A percentile compares a stretch with the other conserved stretches of the same genome.
These are phyloP conservation scores for Uromys caudimaculatus DNA, from an alignment of 2,797 vertebrate species.

Conservation along the genomic window DNA sequence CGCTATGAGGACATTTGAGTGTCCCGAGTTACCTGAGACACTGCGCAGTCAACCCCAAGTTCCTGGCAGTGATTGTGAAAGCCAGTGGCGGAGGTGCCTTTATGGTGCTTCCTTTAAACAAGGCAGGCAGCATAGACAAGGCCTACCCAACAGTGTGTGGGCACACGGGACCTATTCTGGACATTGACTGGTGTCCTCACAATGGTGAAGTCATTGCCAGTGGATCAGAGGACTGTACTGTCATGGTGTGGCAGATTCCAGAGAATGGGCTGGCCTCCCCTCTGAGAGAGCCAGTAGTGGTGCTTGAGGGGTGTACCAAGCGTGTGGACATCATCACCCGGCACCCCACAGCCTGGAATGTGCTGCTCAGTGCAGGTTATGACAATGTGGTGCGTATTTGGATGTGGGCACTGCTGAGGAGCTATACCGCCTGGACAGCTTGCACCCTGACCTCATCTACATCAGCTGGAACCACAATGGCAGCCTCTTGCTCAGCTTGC, in stretches of 20 bases:
- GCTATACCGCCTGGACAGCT: constrained; percentile 92
- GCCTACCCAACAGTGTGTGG: constrained; percentile 94
- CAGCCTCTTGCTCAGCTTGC: constrained; percentile 93
- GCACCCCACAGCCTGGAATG: constrained; percentile 95
- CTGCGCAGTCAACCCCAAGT: constrained; percentile 94
- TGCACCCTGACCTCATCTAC: constrained; percentile 97
- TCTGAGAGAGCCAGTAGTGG: constrained; percentile 93
- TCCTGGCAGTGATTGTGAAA: constrained; percentile 94
- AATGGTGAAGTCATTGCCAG: constrained; percentile 95
- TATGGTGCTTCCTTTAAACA: constrained; percentile 93
- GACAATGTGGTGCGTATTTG: constrained; percentile 96
- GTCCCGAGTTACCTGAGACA: constrained; percentile 96
- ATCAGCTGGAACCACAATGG: constrained; percentile 95
- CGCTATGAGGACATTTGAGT: constrained; percentile 96
- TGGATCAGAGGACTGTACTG: constrained; percentile 94
- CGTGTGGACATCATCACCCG: constrained; percentile 94
- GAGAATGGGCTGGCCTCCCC: constrained; percentile 91
- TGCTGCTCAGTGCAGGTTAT: constrained; percentile 95
- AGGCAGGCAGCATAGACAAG: constrained; percentile 94
- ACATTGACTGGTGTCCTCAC: constrained; percentile 96
- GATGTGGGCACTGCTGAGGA: constrained; percentile 95
- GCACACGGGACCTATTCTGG: constrained; percentile 93
- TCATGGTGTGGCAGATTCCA: constrained; percentile 98
- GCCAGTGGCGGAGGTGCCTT: constrained; percentile 95
- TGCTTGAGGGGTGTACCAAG: constrained; percentile 95